Conservation (phyloP, 2,888 invertebrate species). For the Tetrapedia diversipes region DNA sequence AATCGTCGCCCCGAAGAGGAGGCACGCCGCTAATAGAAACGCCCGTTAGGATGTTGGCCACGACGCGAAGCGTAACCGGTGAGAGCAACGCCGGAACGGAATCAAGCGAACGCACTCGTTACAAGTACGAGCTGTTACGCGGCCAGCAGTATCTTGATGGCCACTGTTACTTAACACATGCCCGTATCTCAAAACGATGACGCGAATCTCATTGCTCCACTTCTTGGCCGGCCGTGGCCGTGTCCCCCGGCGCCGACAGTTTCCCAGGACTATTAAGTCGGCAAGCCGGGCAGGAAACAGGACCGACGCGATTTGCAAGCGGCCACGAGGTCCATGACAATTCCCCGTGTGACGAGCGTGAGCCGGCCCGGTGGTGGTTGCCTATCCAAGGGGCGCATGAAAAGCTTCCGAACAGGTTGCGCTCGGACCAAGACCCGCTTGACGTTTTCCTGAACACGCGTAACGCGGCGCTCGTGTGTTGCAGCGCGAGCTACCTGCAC, state of each 20-base stretch:
- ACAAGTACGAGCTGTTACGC: slow-evolving; percentile 23
- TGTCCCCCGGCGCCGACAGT: slow-evolving; percentile 38
- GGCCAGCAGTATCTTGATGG: slow-evolving; percentile 19
- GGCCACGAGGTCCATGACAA: slow-evolving; percentile 44
- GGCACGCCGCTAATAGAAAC: slow-evolving; percentile 40
- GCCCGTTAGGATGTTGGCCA: slow-evolving; percentile 56
- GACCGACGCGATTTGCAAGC: slow-evolving; percentile 35
- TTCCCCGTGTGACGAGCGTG: slow-evolving; percentile 43
- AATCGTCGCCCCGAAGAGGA: slow-evolving; percentile 30
- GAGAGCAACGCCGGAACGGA: slow-evolving; percentile 43
- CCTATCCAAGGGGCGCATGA: slow-evolving; percentile 13
- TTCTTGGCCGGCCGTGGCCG: slow-evolving; percentile 40
- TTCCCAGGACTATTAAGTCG: slow-evolving; percentile 56
- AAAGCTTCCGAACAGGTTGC: slow-evolving; percentile 57
- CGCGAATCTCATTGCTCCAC: slow-evolving; percentile 56
- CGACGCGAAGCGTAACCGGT: slow-evolving; percentile 44
- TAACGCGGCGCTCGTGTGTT: slow-evolving; percentile 21
- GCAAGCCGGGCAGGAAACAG: background rate
- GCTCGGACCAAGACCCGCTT: slow-evolving; percentile 38
- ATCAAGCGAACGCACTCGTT: slow-evolving; percentile 25
- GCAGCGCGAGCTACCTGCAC: slow-evolving; percentile 53
- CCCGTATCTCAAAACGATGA: slow-evolving; percentile 30
- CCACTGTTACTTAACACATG: slow-evolving; percentile 26
- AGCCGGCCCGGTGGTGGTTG: slow-evolving; percentile 33
- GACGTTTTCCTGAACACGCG: slow-evolving; percentile 49